A percentile compares a stretch with the other conserved stretches of the same genome.
These are phyloP conservation scores for Hippasteria phrygiana DNA, from an alignment of 53 echinoderm and acorn worm species.

Conservation along the genomic window DNA sequence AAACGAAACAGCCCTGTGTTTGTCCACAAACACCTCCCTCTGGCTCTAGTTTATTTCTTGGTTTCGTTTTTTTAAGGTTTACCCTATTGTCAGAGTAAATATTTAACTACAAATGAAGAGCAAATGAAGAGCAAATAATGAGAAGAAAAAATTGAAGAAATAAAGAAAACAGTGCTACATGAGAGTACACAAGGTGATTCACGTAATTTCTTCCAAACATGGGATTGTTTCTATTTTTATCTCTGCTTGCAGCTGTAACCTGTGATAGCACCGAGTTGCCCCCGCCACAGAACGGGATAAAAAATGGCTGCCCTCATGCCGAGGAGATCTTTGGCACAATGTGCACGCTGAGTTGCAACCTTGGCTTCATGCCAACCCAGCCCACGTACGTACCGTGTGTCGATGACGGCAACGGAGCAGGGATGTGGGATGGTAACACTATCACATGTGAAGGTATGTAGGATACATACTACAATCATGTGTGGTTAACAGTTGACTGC, in stretches of 20 bases:
- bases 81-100: too few relatives aligned
- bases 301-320: slow-evolving; percentile 68
- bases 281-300: slow-evolving; percentile 74
- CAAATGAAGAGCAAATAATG: too few relatives aligned
- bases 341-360: slow-evolving; percentile 72
- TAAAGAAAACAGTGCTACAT: too few relatives aligned
- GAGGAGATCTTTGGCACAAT: slow-evolving; percentile 60
- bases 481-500: background rate
- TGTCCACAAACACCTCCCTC: too few relatives aligned
- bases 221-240: too few relatives aligned
- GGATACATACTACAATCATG: background rate
- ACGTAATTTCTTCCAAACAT: too few relatives aligned
- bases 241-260: slow-evolving; percentile 60
- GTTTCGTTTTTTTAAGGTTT: too few relatives aligned
- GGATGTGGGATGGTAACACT: slow-evolving; percentile 69
- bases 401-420: slow-evolving; percentile 75
- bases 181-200: too few relatives aligned
- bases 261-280: slow-evolving; percentile 82
- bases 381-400: slow-evolving; percentile 63
- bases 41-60: too few relatives aligned
- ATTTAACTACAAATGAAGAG: too few relatives aligned
- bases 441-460: slow-evolving; percentile 80
- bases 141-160: too few relatives aligned
- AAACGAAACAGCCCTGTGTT: too few relatives aligned
- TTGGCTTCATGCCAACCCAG: slow-evolving; percentile 78